Evolutionary conservation across 2,888 invertebrate genomes (phyloP), one percentile per base, ranked within the genome.

Genomic region (Lasioglossum lativentre): DNA sequence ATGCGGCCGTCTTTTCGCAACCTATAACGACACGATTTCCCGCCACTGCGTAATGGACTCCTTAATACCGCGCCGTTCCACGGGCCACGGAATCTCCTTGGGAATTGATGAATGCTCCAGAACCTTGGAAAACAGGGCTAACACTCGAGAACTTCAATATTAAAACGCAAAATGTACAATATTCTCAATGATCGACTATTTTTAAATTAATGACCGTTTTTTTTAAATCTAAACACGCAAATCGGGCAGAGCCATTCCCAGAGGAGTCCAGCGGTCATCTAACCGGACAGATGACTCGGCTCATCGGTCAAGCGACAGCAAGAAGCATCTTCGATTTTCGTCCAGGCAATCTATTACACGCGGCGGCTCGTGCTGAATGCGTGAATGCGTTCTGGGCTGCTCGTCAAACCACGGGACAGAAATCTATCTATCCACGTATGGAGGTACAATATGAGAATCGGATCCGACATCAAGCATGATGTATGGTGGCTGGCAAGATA

Each of bases 391-490:
- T 66, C 77, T 40, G 79, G 59, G 80, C 70, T 86, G 80, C 70
- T 86, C 82, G 82, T 90, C 91, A 82, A 77, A 75, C 77, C 23
- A 77, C 59, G 83, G n/a, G 63, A 88, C 87, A 90, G 89, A 86
- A 88, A 90, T 91, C 90, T 87, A 91, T 91, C 87, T 86, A 87
- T 89, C 87, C 85, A 90, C 89, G 87, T 90, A 90, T 89, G 85
- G 85, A 80, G 88, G 80, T 91, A 94, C 92, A 93, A 94, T 93
- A 94, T 91, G 92, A 93, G 93, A 93, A 93, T 94, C 93, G 94
- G 94, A 94, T 94, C 93, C 90, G 92, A 93, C 91, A 94, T 94
- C 93, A 93, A 93, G 91, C 91, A 93, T 95, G 95, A 95, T 94
- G 93, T 94, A 95, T 94, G 93, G 90, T 91, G 87, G 91, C 92